phyloP scores from a whole-genome alignment of 2,113 vertebrate genomes.

The Heloderma charlesbogerti region DNA sequence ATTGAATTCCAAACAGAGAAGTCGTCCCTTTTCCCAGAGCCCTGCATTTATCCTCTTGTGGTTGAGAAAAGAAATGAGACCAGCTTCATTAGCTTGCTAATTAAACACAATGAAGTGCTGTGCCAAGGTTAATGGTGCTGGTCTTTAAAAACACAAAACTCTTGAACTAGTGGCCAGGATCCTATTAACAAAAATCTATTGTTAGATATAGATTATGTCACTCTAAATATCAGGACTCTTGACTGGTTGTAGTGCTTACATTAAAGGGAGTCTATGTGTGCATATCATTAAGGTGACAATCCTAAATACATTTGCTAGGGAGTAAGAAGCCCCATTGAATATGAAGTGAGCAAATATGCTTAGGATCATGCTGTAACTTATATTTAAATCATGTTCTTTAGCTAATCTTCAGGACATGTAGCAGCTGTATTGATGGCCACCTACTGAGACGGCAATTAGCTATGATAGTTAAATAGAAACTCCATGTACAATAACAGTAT shows the following conservation, averaged over 20 bases:
- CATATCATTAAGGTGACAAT: slow-evolving; percentile 37
- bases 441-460: too few relatives aligned
- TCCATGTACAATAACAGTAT: background rate
- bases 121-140: slow-evolving; percentile 73
- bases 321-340: too few relatives aligned
- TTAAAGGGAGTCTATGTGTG: background rate
- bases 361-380: background rate
- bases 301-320: background rate
- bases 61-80: slow-evolving; percentile 68
- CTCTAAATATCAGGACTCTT: background rate
- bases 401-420: background rate
- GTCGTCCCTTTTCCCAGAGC: slow-evolving; percentile 57
- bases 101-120: slow-evolving; percentile 71
- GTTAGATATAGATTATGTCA: slow-evolving; percentile 64
- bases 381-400: background rate
- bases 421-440: background rate
- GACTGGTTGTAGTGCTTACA: slow-evolving; percentile 28
- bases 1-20: slow-evolving; percentile 59
- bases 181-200: slow-evolving; percentile 55
- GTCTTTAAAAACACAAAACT: slow-evolving; percentile 73
- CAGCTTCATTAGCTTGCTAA: slow-evolving; percentile 75
- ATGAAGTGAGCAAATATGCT: background rate
- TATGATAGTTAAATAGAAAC: background rate
- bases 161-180: slow-evolving; percentile 67
- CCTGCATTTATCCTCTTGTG: slow-evolving; percentile 70